Base-by-base conservation (phyloP, 2,797 vertebrate species). In the Mallotus villosus region DNA sequence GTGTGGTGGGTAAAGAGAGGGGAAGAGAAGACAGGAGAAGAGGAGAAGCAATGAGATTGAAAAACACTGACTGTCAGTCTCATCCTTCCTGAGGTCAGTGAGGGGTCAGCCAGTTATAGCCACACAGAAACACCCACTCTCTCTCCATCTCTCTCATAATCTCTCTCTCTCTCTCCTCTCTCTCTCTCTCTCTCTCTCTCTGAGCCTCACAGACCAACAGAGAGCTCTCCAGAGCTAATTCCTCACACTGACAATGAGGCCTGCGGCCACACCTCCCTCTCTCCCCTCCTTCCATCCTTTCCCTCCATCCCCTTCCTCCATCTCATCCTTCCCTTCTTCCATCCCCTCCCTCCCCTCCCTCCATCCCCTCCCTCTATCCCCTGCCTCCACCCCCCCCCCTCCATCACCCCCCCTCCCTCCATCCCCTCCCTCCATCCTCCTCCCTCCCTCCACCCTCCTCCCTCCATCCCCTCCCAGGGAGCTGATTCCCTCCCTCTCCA, bases 111-210 rank as follows among this genome's bases (percentile, higher is more conserved):
- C 51, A 1, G 19, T 55, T 55, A 55, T 16, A 55, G 51, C 11
- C 51, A 55, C 51, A 55, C 51, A 17, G 16, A 8, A 6, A n/a
- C 22, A 60, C 25, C n/a, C 58, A 2, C 21, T 22, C 22, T 22
- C 58, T 60, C 19, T 2, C 21, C 4, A 2, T 60, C 58, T 22
- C 58, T 60, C 19, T 21, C 21, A 19, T 24, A n/a, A 4, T 60
- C 19, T 60, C 58, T 19, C 57, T 19, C 57, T 19, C 57, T 19
- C 57, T 19, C 57, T 78, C 78, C 71, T 75, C 79, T 79, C 75
- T 8, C 7, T 34, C 8, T 34, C 77, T 79, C 70, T 81, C 73
- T 71, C 58, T 12, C 74, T 78, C 41, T 46, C 12, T 46, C 41
- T 46, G 37, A 41, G 37, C 37, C 37, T 41, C 37, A 11, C 37